Evolutionary conservation across 2,888 invertebrate species (phyloP).

Genomic region (Morpho achilles): DNA sequence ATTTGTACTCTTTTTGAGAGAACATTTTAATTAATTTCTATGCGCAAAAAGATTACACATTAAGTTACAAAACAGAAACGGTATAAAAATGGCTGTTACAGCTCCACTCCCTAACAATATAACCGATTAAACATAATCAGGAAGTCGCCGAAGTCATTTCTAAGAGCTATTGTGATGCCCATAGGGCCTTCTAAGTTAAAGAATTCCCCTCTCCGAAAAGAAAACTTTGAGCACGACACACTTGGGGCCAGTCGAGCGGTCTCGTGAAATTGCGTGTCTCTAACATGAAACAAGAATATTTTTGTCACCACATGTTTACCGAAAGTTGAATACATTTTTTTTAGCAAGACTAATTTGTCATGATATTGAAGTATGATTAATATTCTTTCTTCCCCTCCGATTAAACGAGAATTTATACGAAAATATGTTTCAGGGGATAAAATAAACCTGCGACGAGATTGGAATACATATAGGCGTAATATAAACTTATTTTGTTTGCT

Average conservation of each 20-base stretch:
- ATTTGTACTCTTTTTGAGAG: too few relatives aligned
- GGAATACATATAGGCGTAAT: too few relatives aligned
- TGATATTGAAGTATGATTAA: too few relatives aligned
- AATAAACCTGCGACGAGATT: too few relatives aligned
- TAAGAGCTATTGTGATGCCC: slow-evolving; percentile 16
- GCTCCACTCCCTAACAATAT: slow-evolving; percentile 1
- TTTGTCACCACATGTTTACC: not conserved
- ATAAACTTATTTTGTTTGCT: too few relatives aligned
- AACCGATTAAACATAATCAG: slow-evolving; percentile 19
- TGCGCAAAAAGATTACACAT: too few relatives aligned
- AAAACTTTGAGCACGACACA: slow-evolving; percentile 13
- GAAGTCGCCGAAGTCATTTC: slow-evolving; percentile 15
- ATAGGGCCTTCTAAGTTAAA: slow-evolving; percentile 7
- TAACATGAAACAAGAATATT: not conserved
- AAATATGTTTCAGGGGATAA: too few relatives aligned
- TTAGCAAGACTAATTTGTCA: too few relatives aligned
- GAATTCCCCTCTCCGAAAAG: slow-evolving; percentile 15
- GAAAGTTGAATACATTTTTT: too few relatives aligned
- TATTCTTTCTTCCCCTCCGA: too few relatives aligned
- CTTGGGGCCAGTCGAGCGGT: slow-evolving; percentile 4
- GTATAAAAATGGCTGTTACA: slow-evolving; percentile 12
- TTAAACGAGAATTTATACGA: too few relatives aligned
- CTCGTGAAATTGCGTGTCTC: slow-evolving; percentile 6
- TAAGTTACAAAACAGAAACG: not conserved
- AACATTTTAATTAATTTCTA: too few relatives aligned